Conservation (phyloP, 1,140 invertebrate genomes). For the Semibalanus balanoides region DNA sequence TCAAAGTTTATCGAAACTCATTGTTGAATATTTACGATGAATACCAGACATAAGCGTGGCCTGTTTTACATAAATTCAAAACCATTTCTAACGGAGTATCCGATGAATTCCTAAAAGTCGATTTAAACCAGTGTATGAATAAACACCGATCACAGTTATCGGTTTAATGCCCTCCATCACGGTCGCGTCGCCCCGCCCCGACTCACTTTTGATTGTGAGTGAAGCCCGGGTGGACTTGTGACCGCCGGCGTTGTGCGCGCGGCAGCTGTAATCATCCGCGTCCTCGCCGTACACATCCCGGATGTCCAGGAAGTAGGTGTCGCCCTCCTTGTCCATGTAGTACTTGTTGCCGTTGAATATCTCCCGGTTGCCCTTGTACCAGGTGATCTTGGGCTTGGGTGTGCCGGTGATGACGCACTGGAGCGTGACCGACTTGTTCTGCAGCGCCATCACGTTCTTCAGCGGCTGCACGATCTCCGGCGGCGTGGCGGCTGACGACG, state of each 20-base stretch:
- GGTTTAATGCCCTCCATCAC: too few species aligned
- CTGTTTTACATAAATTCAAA: too few species aligned
- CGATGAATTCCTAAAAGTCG: too few species aligned
- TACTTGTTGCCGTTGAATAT: slow-evolving; percentile 81
- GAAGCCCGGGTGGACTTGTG: slow-evolving; percentile 84
- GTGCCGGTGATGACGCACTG: slow-evolving; percentile 71
- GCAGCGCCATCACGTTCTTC: slow-evolving; percentile 66
- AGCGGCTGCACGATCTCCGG: slow-evolving; percentile 74
- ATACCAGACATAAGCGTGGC: too few species aligned
- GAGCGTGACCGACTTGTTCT: slow-evolving; percentile 84
- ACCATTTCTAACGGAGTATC: too few species aligned
- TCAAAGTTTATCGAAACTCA: too few species aligned
- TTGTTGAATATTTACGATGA: too few species aligned
- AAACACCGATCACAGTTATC: too few species aligned
- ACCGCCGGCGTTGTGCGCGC: slow-evolving; percentile 85
- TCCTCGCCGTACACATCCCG: slow-evolving; percentile 92
- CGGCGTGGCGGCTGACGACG: slow-evolving; percentile 46
- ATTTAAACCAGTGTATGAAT: too few species aligned
- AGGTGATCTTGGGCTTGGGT: slow-evolving; percentile 69
- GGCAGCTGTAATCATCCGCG: slow-evolving; percentile 92
- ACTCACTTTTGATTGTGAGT: slow-evolving; percentile 85
- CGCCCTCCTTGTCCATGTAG: slow-evolving; percentile 78
- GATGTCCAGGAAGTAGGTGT: slow-evolving; percentile 71
- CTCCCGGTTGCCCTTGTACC: slow-evolving; percentile 81
- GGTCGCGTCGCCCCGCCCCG: too few species aligned